These are phyloP conservation scores for Drosophila paulistorum DNA, from an alignment of 1,140 invertebrate species.

Conservation along the genomic window DNA sequence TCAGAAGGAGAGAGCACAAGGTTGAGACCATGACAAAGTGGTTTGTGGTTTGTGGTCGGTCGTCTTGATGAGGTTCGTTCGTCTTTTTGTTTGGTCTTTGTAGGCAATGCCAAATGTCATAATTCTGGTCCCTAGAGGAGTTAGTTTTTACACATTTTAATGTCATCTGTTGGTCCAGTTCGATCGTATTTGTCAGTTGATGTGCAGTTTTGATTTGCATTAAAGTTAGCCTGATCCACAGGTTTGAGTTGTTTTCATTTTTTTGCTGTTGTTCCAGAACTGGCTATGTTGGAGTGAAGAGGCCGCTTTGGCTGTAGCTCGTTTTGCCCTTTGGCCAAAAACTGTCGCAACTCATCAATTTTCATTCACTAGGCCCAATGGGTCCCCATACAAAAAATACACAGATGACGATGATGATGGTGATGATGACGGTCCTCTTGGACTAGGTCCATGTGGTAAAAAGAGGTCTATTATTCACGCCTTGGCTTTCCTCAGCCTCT, in stretches of 20 bases:
- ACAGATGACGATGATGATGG: not conserved
- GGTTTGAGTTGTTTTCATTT: not conserved
- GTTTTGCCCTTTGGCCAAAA: conserved; percentile 79
- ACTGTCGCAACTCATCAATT: conserved; percentile 82
- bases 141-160: too few relatives aligned
- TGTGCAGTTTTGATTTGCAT: not conserved
- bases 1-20: not conserved
- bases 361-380: conserved; percentile 57
- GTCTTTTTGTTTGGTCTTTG: not conserved
- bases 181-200: not conserved
- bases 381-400: conserved; percentile 21
- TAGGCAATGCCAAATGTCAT: too few relatives aligned
- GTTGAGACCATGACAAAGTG: conserved; percentile 62
- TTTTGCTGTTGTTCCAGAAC: too few relatives aligned
- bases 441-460: conserved; percentile 3
- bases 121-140: too few relatives aligned
- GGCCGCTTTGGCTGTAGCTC: conserved; percentile 30
- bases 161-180: too few relatives aligned
- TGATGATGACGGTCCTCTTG: conserved; percentile 3
- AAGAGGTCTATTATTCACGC: conserved; percentile 69
- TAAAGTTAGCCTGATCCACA: not conserved
- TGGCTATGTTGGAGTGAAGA: too few relatives aligned
- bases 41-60: conserved; percentile 57
- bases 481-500: conserved; percentile 47
- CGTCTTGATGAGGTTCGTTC: not conserved